Evolutionary conservation across 2,113 vertebrate species (phyloP), one percentile per base, ranked within the genome.

Genomic region (Planiliza haematocheilus): DNA sequence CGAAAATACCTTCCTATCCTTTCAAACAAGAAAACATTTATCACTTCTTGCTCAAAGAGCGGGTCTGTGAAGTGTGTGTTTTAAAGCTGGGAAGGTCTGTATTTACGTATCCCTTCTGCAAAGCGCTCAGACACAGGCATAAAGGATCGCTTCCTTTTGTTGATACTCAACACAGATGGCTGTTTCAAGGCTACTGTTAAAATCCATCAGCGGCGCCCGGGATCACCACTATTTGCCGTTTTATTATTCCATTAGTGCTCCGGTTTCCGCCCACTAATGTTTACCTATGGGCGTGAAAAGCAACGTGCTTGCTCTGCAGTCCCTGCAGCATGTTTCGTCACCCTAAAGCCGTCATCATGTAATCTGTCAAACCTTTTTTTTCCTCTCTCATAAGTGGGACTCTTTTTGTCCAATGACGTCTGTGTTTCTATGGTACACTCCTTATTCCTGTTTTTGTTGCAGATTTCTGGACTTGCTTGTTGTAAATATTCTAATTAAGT

Each of bases 221-320:
- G 7, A 20, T 17, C 13, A 0, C 14, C 10, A 5, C 13, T 17
- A 7, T 52, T 11, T 37, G n/a, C 10, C 24, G 21, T 36, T 55
- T 17, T 10, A 43, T 57, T 11, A 6, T 7, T 20, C 57, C 24
- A 55, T 60, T 67, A 61, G 49, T 37, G 69, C 53, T 34, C 4
- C 10, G 8, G 11, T 41, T 21, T n/a, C 41, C 55, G 24, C 53
- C 20, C 9, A 0, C 36, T 68, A 2, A 56, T 42, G 36, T 37
- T n/a, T 8, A 34, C 16, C 14, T 56, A 1, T 14, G 7, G 10
- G 17, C 39, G 20, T 20, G 17, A 42, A 57, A 21, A 50, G 18
- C 24, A 30, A 30, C 24, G 2, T 30, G 5, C 24, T 30, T 6
- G 10, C 43, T 56, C 50, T 67, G 34, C n/a, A 4, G 12, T 21